Base-by-base conservation (phyloP, 2,888 invertebrate species). In the Agrochola litura region DNA sequence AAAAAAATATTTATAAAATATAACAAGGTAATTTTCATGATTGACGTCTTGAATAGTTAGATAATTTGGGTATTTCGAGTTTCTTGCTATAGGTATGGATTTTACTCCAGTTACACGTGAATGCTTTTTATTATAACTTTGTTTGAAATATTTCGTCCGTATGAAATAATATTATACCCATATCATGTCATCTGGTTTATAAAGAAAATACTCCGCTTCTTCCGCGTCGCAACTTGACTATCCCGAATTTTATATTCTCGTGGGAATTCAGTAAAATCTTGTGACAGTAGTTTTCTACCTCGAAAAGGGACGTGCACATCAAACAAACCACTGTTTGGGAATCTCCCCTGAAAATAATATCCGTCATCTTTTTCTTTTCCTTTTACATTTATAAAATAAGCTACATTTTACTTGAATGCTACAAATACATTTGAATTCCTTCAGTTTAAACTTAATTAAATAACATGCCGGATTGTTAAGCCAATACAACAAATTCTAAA, bases 281-380 rank as follows among this genome's bases (percentile, higher is more conserved):
- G 83, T 73, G 75, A 82, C 83, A 82, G 83, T 74, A 73, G 74
- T 86, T 76, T 71, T 66, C 69, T 86, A 70, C 79, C 83, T 83
- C 83, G 86, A 83, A 75, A 78, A 86, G 86, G 83, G 83, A 82
- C 86, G 83, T 81, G 54, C 75, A 78, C 74, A 79, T 84, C 83
- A 83, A 84, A 86, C 84, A 76, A 71, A 77, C 79, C 69, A 74
- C 74, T 79, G 79, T 86, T 84, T 84, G 83, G 83, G 78, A 74
- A 69, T 70, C 60, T 69, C 77, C 86, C 74, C 63, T 85, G 73
- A 72, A 85, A 83, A 56, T 70, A 58, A 58, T 73, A 86, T 86
- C 86, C 64, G 41, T 79, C 73, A 79, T 83, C 73, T 83, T 82
- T 84, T 75, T 83, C 73, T 83, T 82, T 84, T 75, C 71, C 58